Conservation (phyloP, 2,797 vertebrate genomes). For the Lemur catta region DNA sequence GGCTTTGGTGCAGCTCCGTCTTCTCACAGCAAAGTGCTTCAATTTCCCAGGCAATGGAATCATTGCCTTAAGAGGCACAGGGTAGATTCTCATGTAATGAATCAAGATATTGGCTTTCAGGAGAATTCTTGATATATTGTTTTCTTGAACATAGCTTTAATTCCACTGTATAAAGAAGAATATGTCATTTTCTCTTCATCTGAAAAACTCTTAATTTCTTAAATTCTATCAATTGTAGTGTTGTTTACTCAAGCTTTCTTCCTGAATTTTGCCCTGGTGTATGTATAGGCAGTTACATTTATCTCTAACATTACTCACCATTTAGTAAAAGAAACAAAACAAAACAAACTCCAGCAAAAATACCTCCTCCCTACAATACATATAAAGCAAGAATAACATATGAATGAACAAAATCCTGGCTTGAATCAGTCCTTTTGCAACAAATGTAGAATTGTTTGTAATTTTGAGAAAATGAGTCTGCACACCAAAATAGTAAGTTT, state of each 20-base stretch:
- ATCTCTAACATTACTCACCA: conserved; percentile 51
- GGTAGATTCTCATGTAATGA: neutral
- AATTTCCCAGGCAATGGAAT: neutral
- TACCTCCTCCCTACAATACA: conserved; percentile 46
- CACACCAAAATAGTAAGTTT: conserved; percentile 70
- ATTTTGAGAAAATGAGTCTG: conserved; percentile 68
- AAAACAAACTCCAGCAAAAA: conserved; percentile 49
- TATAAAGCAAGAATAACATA: conserved; percentile 49
- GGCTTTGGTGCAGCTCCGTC: neutral
- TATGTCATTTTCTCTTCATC: conserved; percentile 32
- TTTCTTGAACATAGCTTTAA: neutral
- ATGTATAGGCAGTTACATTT: conserved; percentile 58
- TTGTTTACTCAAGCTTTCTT: conserved; percentile 45
- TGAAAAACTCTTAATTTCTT: conserved; percentile 47
- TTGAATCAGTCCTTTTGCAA: conserved; percentile 46
- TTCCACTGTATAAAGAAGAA: neutral
- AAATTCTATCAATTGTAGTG: conserved; percentile 8
- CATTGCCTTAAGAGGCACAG: neutral
- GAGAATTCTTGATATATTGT: neutral
- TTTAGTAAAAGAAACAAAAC: conserved; percentile 58
- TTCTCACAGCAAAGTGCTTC: neutral
- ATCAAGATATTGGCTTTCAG: neutral
- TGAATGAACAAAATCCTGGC: conserved; percentile 58
- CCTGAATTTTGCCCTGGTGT: conserved; percentile 38
- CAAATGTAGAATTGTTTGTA: conserved; percentile 59